Evolutionary conservation across 2,113 vertebrate species (phyloP).

Genomic region (Malurus melanocephalus): DNA sequence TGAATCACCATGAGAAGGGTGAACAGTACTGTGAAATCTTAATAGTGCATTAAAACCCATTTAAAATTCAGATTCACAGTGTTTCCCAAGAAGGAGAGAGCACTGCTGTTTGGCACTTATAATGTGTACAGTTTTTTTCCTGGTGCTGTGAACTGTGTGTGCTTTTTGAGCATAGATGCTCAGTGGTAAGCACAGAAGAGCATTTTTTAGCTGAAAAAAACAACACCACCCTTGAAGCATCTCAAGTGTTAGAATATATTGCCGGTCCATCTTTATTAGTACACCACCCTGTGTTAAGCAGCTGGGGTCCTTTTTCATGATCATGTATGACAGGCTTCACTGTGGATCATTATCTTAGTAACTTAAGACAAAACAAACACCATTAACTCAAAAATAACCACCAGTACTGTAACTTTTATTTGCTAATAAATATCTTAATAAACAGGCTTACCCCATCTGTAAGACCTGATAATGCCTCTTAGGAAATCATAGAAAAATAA

Average conservation of each 20-base stretch:
- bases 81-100: neutral
- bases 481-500: conserved; percentile 99
- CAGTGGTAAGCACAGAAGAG: neutral
- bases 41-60: neutral
- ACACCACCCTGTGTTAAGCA: conserved; percentile 10
- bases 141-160: neutral
- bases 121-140: neutral
- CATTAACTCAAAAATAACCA: conserved; percentile 71
- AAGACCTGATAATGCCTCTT: conserved; percentile 93
- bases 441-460: conserved; percentile 89
- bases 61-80: neutral
- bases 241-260: neutral
- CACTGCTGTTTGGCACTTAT: neutral
- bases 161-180: neutral
- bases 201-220: neutral
- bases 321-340: conserved; percentile 9
- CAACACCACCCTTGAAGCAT: neutral
- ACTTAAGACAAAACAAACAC: conserved; percentile 52
- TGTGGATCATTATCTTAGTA: neutral
- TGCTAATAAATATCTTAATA: conserved; percentile 93
- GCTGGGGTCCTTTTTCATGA: neutral
- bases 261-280: conserved; percentile 17
- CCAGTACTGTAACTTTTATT: conserved; percentile 92
- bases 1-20: neutral
- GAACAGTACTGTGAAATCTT: neutral